These are phyloP conservation scores for Paedocypris micromegethes DNA, from an alignment of 2,797 vertebrate species.

Conservation along the genomic window DNA sequence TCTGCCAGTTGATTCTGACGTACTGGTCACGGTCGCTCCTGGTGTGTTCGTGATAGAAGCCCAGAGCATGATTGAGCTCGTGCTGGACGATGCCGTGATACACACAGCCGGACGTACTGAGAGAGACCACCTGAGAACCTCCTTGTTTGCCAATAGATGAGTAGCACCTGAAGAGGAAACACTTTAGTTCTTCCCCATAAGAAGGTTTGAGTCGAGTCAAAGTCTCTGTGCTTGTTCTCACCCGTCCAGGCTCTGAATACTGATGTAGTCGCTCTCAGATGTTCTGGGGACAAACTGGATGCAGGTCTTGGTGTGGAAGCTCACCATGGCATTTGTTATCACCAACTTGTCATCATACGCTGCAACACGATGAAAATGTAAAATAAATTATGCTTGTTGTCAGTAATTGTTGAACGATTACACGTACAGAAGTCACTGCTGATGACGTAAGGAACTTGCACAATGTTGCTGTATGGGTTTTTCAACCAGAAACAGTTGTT, in stretches of 20 bases:
- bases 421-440: constrained; percentile 41
- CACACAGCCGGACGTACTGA: constrained; percentile 58
- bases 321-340: constrained; percentile 26
- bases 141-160: constrained; percentile 62
- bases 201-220: too few relatives aligned
- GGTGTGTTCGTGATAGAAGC: constrained; percentile 64
- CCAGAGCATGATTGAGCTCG: constrained; percentile 62
- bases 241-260: constrained; percentile 42
- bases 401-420: neutral
- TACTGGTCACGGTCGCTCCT: constrained; percentile 65
- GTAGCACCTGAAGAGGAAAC: constrained; percentile 57
- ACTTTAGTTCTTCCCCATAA: too few relatives aligned
- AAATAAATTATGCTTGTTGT: accelerated
- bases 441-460: constrained; percentile 42
- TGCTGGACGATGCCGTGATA: constrained; percentile 60
- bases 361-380: neutral
- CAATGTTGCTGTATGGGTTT: constrained; percentile 25
- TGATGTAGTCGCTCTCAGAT: constrained; percentile 43
- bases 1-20: constrained; percentile 61
- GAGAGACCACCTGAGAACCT: constrained; percentile 60
- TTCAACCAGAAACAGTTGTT: constrained; percentile 45
- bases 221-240: constrained; percentile 16
- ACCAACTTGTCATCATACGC: constrained; percentile 12
- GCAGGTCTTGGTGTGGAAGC: constrained; percentile 41
- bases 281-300: constrained; percentile 40